Conservation (phyloP, 1,140 invertebrate genomes). For the Copidosoma floridanum region DNA sequence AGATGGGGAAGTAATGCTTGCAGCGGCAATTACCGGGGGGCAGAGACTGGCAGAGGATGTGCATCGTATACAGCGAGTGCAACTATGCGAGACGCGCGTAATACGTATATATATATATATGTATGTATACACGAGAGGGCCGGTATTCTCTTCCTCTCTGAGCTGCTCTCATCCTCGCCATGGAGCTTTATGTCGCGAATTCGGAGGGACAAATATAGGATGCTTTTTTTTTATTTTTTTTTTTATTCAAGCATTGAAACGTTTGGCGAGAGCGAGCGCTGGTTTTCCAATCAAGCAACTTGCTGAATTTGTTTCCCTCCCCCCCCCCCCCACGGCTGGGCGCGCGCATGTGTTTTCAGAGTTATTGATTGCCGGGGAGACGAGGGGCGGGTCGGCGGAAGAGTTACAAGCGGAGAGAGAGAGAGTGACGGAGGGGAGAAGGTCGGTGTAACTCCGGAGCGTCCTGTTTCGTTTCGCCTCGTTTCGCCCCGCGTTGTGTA, state of each 20-base stretch:
- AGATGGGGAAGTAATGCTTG: slow-evolving; percentile 3
- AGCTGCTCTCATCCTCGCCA: no score
- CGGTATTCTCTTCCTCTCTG: background rate
- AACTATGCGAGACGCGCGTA: slow-evolving; percentile 13
- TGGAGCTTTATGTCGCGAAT: no score
- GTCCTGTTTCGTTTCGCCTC: no score
- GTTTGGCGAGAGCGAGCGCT: slow-evolving; percentile 24
- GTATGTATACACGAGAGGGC: background rate
- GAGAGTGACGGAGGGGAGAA: no score
- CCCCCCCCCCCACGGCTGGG: slow-evolving; percentile 39
- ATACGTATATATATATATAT: background rate
- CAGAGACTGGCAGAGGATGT: slow-evolving; percentile 3
- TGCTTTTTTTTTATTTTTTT: no score
- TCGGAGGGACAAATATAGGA: no score
- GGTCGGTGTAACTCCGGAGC: no score
- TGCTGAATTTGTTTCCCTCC: slow-evolving; percentile 57
- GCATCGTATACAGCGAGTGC: slow-evolving; percentile 23
- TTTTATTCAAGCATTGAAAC: background rate
- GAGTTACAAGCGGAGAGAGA: slow-evolving; percentile 8
- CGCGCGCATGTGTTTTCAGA: no score
- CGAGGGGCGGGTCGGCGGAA: background rate
- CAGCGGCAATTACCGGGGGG: slow-evolving; percentile 9
- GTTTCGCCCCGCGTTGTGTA: no score
- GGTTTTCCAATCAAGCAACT: slow-evolving; percentile 58
- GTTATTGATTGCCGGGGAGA: no score